Evolutionary conservation across 2,888 invertebrate species (phyloP).

Genomic region (Drosophila neotestacea): DNA sequence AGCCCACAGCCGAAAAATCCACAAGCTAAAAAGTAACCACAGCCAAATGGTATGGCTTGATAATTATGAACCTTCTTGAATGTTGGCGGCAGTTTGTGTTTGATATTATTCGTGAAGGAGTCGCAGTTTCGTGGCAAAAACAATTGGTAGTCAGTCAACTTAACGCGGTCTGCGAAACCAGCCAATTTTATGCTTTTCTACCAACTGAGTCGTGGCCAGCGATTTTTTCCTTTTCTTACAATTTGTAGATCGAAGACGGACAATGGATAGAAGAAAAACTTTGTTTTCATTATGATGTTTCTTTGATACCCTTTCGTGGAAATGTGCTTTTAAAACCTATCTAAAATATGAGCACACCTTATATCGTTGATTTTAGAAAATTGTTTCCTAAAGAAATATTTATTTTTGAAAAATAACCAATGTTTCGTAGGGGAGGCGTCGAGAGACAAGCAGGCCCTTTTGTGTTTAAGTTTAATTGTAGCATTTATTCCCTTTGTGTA

Average conservation of each 20-base stretch:
- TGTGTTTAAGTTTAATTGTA: too few relatives aligned
- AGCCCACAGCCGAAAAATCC: constrained; percentile 42
- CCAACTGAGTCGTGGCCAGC: constrained; percentile 64
- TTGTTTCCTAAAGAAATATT: too few relatives aligned
- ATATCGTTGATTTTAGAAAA: too few relatives aligned
- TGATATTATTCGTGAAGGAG: constrained; percentile 79
- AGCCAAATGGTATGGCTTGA: constrained; percentile 53
- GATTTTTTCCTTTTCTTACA: constrained; percentile 59
- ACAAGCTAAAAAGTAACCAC: constrained; percentile 10
- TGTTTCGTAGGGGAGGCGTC: too few relatives aligned
- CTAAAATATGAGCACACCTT: too few relatives aligned
- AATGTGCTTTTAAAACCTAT: too few relatives aligned
- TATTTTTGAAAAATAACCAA: too few relatives aligned
- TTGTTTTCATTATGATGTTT: neutral
- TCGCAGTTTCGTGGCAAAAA: constrained; percentile 68
- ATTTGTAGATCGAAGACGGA: constrained; percentile 71
- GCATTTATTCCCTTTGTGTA: too few relatives aligned
- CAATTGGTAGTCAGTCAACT: constrained; percentile 80
- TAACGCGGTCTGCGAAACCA: constrained; percentile 76
- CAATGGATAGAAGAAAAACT: constrained; percentile 12
- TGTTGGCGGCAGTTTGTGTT: constrained; percentile 77
- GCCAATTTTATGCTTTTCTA: constrained; percentile 68
- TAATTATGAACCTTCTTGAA: constrained; percentile 77
- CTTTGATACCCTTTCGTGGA: constrained; percentile 23
- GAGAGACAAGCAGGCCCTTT: too few relatives aligned